These are phyloP conservation scores for Salarias fasciatus DNA, from an alignment of 2,797 vertebrate species.

Conservation along the genomic window DNA sequence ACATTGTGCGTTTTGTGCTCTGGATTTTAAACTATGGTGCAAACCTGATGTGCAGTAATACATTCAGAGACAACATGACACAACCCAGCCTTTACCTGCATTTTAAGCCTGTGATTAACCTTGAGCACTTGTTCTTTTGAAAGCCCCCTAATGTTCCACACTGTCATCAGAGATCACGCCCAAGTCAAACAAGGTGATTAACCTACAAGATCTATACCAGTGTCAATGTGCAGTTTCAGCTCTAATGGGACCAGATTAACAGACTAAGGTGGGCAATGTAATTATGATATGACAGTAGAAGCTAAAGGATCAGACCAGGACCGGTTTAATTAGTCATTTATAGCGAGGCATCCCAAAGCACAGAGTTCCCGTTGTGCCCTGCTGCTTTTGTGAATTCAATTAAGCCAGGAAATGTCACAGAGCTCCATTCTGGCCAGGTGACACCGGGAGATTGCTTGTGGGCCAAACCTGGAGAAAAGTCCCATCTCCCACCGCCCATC, in stretches of 20 bases:
- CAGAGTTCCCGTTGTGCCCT: slow-evolving; percentile 36
- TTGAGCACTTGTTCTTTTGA: background rate
- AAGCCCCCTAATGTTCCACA: slow-evolving; percentile 16
- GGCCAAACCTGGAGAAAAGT: slow-evolving; percentile 47
- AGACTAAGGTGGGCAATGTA: slow-evolving; percentile 5
- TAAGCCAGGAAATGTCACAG: slow-evolving; percentile 67
- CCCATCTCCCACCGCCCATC: slow-evolving; percentile 42
- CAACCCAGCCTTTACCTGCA: background rate
- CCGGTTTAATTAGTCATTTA: slow-evolving; percentile 9
- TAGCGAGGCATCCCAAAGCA: background rate
- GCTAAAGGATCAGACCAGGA: slow-evolving; percentile 1
- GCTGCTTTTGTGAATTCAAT: slow-evolving; percentile 58
- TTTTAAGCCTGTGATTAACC: slow-evolving; percentile 6
- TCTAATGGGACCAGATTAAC: slow-evolving; percentile 21
- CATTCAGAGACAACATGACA: slow-evolving; percentile 2
- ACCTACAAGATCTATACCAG: slow-evolving; percentile 1
- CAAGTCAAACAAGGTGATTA: slow-evolving; percentile 27
- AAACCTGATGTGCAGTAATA: background rate
- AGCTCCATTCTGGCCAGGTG: slow-evolving; percentile 46
- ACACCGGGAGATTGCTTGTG: slow-evolving; percentile 66
- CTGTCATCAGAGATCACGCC: slow-evolving; percentile 16
- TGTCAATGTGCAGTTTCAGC: slow-evolving; percentile 13
- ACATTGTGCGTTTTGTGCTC: no score
- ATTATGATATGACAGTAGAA: slow-evolving; percentile 7
- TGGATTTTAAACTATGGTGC: slow-evolving; percentile 1